A percentile compares a stretch with the other conserved stretches of the same genome.
Evolutionary conservation across 2,113 vertebrate species (phyloP).

Genomic region (Syngnathus scovelli): DNA sequence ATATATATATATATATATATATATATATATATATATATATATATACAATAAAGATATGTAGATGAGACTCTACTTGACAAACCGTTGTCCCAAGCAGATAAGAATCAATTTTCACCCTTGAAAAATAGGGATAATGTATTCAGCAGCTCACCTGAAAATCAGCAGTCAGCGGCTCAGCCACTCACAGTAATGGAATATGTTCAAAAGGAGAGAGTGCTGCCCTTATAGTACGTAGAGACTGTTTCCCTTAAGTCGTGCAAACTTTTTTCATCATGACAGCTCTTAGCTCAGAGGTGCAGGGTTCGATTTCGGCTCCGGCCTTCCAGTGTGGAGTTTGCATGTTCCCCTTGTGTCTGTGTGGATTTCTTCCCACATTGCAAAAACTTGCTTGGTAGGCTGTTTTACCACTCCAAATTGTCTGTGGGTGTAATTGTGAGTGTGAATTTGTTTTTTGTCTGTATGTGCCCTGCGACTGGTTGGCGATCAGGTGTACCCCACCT

Average conservation of each 20-base stretch:
- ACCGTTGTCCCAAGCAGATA: constrained; percentile 49
- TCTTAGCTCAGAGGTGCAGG: too few species aligned
- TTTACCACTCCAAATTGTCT: too few species aligned
- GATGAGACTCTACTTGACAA: constrained; percentile 46
- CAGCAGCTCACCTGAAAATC: constrained; percentile 56
- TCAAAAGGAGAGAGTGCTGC: constrained; percentile 28
- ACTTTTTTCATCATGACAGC: constrained; percentile 27
- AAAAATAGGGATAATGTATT: constrained; percentile 60
- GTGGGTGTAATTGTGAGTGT: too few species aligned
- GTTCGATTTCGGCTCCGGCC: too few species aligned
- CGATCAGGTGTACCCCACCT: too few species aligned
- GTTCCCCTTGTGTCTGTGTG: too few species aligned
- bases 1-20: constrained; percentile 31
- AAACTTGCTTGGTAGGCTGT: too few species aligned
- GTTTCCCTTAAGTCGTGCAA: constrained; percentile 29
- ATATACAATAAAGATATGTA: constrained; percentile 51
- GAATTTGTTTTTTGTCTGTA: too few species aligned
- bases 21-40: too few species aligned
- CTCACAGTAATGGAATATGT: constrained; percentile 34
- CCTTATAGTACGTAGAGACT: constrained; percentile 25
- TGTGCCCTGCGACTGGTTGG: too few species aligned
- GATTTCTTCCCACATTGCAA: too few species aligned
- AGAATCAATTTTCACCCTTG: constrained; percentile 56
- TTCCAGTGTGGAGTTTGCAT: too few species aligned
- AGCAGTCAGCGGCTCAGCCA: constrained; percentile 30